These are phyloP conservation scores for Gerosis bhagava DNA, from an alignment of 2,888 invertebrate species.

Conservation along the genomic window DNA sequence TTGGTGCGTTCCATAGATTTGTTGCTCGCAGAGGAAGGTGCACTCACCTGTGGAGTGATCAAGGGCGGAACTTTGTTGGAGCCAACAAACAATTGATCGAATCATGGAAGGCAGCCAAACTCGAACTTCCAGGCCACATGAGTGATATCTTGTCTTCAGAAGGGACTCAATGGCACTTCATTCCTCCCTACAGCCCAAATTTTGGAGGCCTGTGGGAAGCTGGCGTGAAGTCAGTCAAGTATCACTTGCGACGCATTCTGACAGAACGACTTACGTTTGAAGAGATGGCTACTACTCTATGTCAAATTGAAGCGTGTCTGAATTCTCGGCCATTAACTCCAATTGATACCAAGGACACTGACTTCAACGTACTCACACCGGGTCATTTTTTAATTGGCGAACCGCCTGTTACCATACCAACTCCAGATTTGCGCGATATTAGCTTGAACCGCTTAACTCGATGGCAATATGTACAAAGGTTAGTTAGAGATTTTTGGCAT, in stretches of 20 bases:
- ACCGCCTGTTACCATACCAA: slow-evolving; percentile 19
- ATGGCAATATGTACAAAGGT: slow-evolving; percentile 27
- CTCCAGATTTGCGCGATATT: slow-evolving; percentile 13
- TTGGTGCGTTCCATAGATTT: slow-evolving; percentile 33
- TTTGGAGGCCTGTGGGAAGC: slow-evolving; percentile 37
- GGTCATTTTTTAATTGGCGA: slow-evolving; percentile 29
- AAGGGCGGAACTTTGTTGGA: slow-evolving; percentile 34
- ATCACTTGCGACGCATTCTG: slow-evolving; percentile 24
- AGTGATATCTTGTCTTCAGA: background rate
- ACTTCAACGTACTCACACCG: slow-evolving; percentile 21
- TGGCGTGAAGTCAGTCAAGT: slow-evolving; percentile 28
- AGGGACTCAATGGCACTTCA: slow-evolving; percentile 31
- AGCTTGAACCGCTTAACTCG: slow-evolving; percentile 15
- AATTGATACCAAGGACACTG: slow-evolving; percentile 9
- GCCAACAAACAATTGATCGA: slow-evolving; percentile 23
- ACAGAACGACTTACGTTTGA: slow-evolving; percentile 27
- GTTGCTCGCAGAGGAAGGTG: slow-evolving; percentile 32
- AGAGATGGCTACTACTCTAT: slow-evolving; percentile 27
- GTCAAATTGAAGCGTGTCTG: slow-evolving; percentile 32
- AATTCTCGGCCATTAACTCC: slow-evolving; percentile 30
- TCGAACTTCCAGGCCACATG: slow-evolving; percentile 10
- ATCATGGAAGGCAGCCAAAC: too few relatives aligned
- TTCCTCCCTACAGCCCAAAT: slow-evolving; percentile 32
- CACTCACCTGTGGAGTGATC: slow-evolving; percentile 34
- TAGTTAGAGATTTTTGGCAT: too few relatives aligned